Conservation (phyloP, 2,888 invertebrate species). For the Lasiommata megera region DNA sequence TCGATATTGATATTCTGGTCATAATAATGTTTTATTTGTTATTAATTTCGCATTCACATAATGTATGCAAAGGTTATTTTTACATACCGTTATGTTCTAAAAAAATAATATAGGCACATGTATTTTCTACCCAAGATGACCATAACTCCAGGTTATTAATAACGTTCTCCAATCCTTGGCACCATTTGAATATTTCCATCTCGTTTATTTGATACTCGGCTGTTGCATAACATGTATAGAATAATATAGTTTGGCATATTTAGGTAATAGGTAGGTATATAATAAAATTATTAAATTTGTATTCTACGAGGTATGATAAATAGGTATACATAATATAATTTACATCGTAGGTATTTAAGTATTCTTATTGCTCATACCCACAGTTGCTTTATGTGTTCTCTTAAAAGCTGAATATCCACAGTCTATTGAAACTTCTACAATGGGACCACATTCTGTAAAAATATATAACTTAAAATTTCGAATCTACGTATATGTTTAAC, state of each 20-base stretch:
- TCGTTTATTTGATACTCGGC: constrained; percentile 7
- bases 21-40: not conserved
- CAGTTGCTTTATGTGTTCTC: not conserved
- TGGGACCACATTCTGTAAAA: not conserved
- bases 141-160: constrained; percentile 54
- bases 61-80: not conserved
- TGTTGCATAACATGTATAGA: not conserved
- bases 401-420: not conserved
- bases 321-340: too few species aligned
- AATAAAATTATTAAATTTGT: too few species aligned
- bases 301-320: not conserved
- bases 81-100: constrained; percentile 41
- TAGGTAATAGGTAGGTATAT: too few species aligned
- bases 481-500: too few species aligned
- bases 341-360: not conserved
- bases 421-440: not conserved
- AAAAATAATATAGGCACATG: constrained; percentile 40
- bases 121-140: constrained; percentile 55
- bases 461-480: not conserved
- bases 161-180: constrained; percentile 50
- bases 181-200: constrained; percentile 48
- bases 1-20: constrained; percentile 15
- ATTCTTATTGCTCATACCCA: not conserved
- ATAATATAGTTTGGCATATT: too few species aligned
- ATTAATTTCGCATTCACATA: not conserved